These are phyloP conservation scores for Thermophis baileyi DNA, from an alignment of 2,113 vertebrate species.

Conservation along the genomic window DNA sequence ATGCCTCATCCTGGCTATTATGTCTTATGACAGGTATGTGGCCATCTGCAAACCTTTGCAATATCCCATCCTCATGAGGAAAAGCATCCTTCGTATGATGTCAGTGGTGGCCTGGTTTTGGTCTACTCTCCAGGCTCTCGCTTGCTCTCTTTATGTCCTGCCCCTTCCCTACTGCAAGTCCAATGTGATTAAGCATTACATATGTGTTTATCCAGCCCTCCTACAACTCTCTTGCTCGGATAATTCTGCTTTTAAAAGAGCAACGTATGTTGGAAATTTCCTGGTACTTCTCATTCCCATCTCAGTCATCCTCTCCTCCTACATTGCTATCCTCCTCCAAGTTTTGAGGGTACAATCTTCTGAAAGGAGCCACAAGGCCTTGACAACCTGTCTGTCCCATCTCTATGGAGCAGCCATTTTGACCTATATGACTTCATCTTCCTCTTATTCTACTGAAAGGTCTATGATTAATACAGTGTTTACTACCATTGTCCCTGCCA, in stretches of 20 bases:
- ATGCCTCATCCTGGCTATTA: slow-evolving; percentile 28
- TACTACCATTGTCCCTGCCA: not conserved
- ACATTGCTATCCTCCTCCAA: slow-evolving; percentile 11
- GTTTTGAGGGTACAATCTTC: slow-evolving; percentile 16
- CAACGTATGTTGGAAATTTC: slow-evolving; percentile 19
- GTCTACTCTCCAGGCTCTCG: slow-evolving; percentile 24
- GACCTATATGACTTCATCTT: not conserved
- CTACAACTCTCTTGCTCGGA: slow-evolving; percentile 39
- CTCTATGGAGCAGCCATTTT: not conserved
- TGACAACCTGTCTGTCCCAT: not conserved
- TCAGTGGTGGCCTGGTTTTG: not conserved
- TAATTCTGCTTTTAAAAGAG: slow-evolving; percentile 31
- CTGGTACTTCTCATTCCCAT: slow-evolving; percentile 42
- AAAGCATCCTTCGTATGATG: slow-evolving; percentile 1
- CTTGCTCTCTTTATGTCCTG: slow-evolving; percentile 39
- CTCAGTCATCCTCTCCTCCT: slow-evolving; percentile 43
- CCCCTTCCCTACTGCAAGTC: slow-evolving; percentile 41
- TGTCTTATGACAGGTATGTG: slow-evolving; percentile 51
- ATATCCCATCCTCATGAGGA: slow-evolving; percentile 44
- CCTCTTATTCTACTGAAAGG: not conserved
- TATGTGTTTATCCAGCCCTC: slow-evolving; percentile 39
- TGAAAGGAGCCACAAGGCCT: not conserved
- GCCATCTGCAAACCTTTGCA: slow-evolving; percentile 8
- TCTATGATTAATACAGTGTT: not conserved
- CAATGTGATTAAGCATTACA: slow-evolving; percentile 39